These are phyloP conservation scores for Acipenser ruthenus DNA, from an alignment of 2,797 vertebrate genomes.

Conservation along the genomic window DNA sequence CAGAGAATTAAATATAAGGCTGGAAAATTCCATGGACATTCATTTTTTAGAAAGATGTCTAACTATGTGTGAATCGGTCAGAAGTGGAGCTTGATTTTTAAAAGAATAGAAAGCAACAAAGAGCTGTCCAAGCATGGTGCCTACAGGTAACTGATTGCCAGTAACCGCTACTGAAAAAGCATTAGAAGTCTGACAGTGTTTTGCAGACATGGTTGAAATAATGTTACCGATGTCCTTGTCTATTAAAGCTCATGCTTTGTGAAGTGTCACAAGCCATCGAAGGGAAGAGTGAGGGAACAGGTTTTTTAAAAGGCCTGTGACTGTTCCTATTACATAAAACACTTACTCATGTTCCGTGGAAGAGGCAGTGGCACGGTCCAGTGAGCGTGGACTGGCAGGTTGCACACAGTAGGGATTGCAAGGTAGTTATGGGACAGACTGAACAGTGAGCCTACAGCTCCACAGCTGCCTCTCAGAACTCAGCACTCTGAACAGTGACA, in stretches of 20 bases:
- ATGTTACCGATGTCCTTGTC: background rate
- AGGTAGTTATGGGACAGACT: background rate
- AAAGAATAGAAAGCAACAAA: background rate
- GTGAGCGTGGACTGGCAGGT: background rate
- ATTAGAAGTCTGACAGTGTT: background rate
- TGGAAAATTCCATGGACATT: too few relatives aligned
- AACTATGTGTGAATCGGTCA: too few relatives aligned
- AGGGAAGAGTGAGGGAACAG: background rate
- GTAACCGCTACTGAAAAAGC: background rate
- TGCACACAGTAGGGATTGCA: background rate
- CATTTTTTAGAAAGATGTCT: background rate
- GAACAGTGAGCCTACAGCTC: background rate
- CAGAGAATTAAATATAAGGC: background rate
- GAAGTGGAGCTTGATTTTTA: too few relatives aligned
- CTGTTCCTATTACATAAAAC: background rate
- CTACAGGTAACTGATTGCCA: background rate
- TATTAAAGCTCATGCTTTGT: background rate
- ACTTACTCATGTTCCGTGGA: background rate
- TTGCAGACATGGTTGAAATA: background rate
- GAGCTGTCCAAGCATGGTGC: background rate
- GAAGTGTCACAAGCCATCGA: background rate
- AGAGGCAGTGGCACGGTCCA: background rate
- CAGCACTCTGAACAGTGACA: background rate
- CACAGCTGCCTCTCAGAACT: background rate
- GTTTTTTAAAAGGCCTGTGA: background rate